Conservation (phyloP, 2,888 invertebrate species). For the Hyppa rectilinea region DNA sequence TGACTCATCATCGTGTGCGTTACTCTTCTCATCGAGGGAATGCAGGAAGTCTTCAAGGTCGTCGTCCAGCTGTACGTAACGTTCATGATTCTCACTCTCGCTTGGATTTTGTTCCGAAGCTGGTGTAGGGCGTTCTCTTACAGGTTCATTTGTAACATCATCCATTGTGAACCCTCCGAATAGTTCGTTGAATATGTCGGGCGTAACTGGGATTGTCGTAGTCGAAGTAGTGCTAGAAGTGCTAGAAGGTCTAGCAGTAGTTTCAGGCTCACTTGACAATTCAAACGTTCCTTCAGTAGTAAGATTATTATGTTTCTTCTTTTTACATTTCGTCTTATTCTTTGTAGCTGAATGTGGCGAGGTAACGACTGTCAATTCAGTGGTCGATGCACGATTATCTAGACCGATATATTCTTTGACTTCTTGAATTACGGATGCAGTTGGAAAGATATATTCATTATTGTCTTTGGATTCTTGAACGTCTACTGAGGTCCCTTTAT, state of each 20-base stretch:
- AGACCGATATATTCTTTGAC: slow-evolving; percentile 67
- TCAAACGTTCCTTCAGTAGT: slow-evolving; percentile 63
- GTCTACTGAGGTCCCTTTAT: slow-evolving; percentile 55
- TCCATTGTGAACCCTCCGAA: slow-evolving; percentile 79
- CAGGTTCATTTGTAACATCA: slow-evolving; percentile 66
- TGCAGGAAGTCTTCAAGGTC: slow-evolving; percentile 83
- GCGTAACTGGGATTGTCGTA: slow-evolving; percentile 69
- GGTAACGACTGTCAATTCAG: slow-evolving; percentile 69
- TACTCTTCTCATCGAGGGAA: slow-evolving; percentile 73
- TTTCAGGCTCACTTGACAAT: slow-evolving; percentile 61
- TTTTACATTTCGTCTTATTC: slow-evolving; percentile 86
- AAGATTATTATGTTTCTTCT: slow-evolving; percentile 78
- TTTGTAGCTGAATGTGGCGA: slow-evolving; percentile 72
- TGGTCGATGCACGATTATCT: slow-evolving; percentile 68
- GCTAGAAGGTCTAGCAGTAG: slow-evolving; percentile 39
- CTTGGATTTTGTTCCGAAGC: slow-evolving; percentile 70
- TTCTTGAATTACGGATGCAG: slow-evolving; percentile 66
- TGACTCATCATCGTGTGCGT: slow-evolving; percentile 61
- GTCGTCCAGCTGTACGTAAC: slow-evolving; percentile 77
- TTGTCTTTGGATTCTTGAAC: slow-evolving; percentile 77
- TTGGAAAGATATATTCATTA: slow-evolving; percentile 78
- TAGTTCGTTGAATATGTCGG: slow-evolving; percentile 80
- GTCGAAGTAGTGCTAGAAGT: slow-evolving; percentile 65
- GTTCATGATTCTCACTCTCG: slow-evolving; percentile 76
- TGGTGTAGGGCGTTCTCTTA: slow-evolving; percentile 55